Percentiles rank a stretch among this genome's conserved stretches.
Evolutionary conservation across 2,113 vertebrate genomes (phyloP).

Genomic region (Arenaria interpres): DNA sequence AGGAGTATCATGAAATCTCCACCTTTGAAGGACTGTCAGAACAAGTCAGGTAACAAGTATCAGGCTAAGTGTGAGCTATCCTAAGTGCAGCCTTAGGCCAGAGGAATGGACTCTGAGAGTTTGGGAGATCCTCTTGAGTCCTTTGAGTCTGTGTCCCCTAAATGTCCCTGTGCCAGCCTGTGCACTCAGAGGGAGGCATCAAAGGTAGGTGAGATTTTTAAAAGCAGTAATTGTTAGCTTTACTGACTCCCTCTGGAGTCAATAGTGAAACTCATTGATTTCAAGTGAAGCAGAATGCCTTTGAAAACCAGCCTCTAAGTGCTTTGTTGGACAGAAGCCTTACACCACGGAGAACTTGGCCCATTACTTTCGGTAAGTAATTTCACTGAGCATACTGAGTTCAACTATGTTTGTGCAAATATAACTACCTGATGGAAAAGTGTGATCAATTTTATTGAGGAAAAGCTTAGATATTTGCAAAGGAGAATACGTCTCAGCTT

Average conservation of each 20-base stretch:
- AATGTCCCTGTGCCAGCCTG: background rate
- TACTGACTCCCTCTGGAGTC: conserved; percentile 49
- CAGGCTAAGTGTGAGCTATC: background rate
- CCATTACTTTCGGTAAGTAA: conserved; percentile 26
- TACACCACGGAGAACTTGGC: background rate
- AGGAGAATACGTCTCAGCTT: background rate
- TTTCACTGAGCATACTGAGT: background rate
- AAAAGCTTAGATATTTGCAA: background rate
- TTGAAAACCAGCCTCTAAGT: conserved; percentile 62
- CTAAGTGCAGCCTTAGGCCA: background rate
- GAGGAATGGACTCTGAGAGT: background rate
- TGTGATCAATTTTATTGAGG: conserved; percentile 53
- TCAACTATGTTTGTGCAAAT: background rate
- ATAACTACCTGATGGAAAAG: conserved; percentile 25
- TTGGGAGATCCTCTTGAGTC: background rate
- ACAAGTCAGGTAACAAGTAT: background rate
- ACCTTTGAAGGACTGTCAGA: background rate
- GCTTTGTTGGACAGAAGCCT: conserved; percentile 65
- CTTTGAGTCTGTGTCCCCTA: background rate
- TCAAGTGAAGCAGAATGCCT: conserved; percentile 47
- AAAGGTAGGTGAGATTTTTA: conserved; percentile 60
- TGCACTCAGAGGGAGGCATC: conserved; percentile 15
- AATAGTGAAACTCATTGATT: conserved; percentile 57
- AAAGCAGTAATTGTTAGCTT: conserved; percentile 60
- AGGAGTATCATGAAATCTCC: background rate